A percentile compares a stretch with the other conserved stretches of the same genome.
These are phyloP conservation scores for Trichonephila clavipes DNA, from an alignment of 1,140 invertebrate species.

Conservation along the genomic window DNA sequence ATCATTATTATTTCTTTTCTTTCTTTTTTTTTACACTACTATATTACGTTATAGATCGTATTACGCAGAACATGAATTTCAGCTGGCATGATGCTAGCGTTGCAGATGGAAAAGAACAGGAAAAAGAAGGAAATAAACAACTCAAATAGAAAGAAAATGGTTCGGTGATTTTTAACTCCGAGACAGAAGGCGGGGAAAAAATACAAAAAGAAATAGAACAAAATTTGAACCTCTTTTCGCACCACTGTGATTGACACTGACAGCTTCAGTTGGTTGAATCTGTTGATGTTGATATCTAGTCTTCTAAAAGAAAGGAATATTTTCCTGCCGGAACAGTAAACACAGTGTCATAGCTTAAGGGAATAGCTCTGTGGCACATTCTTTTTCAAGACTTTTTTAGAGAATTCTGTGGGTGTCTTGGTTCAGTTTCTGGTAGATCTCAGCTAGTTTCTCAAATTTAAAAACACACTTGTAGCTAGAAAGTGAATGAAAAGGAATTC, in stretches of 20 bases:
- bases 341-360: constrained; percentile 37
- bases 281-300: constrained; percentile 29
- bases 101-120: constrained; percentile 5
- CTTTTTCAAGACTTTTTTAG: not conserved
- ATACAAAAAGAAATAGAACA: not conserved
- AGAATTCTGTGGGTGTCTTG: not conserved
- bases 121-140: constrained; percentile 44
- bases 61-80: constrained; percentile 52
- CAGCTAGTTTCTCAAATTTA: not conserved
- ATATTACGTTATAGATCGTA: constrained; percentile 36
- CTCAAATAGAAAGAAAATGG: not conserved
- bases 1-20: not conserved
- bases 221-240: constrained; percentile 36
- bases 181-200: not conserved
- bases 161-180: constrained; percentile 11
- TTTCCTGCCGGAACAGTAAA: constrained; percentile 28
- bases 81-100: constrained; percentile 22
- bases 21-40: constrained; percentile 30
- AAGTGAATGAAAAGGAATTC: not conserved
- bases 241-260: constrained; percentile 56
- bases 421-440: not conserved
- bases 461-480: not conserved
- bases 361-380: constrained; percentile 17
- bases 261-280: constrained; percentile 38
- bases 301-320: constrained; percentile 36